Percentiles rank a stretch among this genome's conserved stretches.
These are phyloP conservation scores for Timema cristinae DNA, from an alignment of 2,888 invertebrate species.

Conservation along the genomic window DNA sequence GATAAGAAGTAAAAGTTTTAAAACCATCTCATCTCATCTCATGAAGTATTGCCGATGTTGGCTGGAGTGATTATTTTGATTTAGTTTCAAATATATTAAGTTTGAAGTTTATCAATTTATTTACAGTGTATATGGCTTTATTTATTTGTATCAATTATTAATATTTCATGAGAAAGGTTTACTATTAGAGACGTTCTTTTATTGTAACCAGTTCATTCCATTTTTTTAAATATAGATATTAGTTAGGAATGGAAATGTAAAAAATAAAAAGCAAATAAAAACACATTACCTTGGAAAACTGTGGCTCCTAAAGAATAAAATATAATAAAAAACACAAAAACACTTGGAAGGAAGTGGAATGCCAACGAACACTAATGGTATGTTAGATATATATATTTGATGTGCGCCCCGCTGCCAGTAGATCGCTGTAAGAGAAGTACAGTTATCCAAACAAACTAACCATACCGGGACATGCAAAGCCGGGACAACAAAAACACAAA, in stretches of 20 bases:
- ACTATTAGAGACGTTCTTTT: no score
- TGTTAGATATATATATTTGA: background rate
- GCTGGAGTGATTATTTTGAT: no score
- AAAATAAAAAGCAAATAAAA: slow-evolving; percentile 13
- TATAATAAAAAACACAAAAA: background rate
- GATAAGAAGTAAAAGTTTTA: no score
- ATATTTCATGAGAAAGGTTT: no score
- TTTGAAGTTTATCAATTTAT: no score
- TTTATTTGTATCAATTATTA: no score
- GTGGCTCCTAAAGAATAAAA: slow-evolving; percentile 9
- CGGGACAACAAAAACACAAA: slow-evolving; percentile 19
- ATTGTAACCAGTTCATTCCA: no score
- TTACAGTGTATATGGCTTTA: no score
- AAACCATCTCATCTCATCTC: no score
- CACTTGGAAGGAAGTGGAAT: slow-evolving; percentile 12
- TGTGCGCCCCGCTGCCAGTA: background rate
- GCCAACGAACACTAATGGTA: slow-evolving; percentile 8
- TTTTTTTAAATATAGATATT: slow-evolving; percentile 4
- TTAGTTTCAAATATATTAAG: no score
- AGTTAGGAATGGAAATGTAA: slow-evolving; percentile 5
- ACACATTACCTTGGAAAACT: slow-evolving; percentile 14
- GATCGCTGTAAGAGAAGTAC: slow-evolving; percentile 14
- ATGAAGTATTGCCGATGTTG: no score
- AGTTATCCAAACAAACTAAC: slow-evolving; percentile 8
- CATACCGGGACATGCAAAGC: slow-evolving; percentile 20